These are phyloP conservation scores for Eurypyga helias DNA, from an alignment of 2,113 vertebrate genomes.

Conservation along the genomic window DNA sequence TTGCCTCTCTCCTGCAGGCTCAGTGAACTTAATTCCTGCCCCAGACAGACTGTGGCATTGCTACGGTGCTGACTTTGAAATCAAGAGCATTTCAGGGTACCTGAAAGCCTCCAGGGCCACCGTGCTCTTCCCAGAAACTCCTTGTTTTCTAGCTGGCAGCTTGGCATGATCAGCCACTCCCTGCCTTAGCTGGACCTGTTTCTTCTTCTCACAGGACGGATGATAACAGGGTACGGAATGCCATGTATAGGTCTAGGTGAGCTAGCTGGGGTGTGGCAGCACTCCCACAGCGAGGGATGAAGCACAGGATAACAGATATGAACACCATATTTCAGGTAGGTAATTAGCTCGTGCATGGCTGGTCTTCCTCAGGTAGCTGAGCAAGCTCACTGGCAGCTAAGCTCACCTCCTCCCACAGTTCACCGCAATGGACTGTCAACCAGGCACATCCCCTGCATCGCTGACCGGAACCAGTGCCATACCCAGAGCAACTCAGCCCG, in stretches of 20 bases:
- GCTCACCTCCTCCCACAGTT: background rate
- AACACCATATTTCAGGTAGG: background rate
- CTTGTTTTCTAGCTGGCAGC: background rate
- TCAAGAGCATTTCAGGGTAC: background rate
- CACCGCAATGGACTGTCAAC: rapidly evolving
- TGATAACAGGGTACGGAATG: background rate
- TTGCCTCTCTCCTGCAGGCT: background rate
- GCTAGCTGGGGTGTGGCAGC: background rate
- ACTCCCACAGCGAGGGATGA: rapidly evolving
- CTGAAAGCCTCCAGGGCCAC: background rate
- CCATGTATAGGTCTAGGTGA: rapidly evolving
- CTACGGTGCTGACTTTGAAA: background rate
- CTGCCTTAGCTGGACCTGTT: background rate
- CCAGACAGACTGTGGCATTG: background rate
- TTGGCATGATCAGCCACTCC: background rate
- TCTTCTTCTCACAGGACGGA: background rate
- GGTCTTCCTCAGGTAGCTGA: background rate
- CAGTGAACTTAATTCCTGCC: background rate
- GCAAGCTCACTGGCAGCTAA: background rate
- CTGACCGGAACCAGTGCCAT: background rate
- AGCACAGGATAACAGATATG: rapidly evolving
- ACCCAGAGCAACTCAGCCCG: background rate
- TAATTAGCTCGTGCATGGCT: background rate
- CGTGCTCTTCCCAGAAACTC: background rate
- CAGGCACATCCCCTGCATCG: background rate